A percentile compares a stretch with the other conserved stretches of the same genome.
These are phyloP conservation scores for Nomada flava DNA, from an alignment of 2,888 invertebrate species.

Conservation along the genomic window DNA sequence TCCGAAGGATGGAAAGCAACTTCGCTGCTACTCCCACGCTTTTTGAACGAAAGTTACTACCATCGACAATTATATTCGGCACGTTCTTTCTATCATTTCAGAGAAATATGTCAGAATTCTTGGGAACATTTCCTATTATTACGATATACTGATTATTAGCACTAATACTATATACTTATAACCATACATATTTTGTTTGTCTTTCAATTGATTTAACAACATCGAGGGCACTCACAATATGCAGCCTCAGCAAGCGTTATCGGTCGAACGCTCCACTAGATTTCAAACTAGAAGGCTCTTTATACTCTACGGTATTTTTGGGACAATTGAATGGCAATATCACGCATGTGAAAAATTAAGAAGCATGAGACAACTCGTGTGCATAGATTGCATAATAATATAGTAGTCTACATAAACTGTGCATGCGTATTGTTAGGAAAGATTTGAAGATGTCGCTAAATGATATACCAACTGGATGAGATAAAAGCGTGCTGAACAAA, in stretches of 20 bases:
- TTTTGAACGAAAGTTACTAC: conserved; percentile 56
- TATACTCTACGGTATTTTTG: conserved; percentile 3
- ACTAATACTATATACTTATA: neutral
- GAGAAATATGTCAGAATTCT: neutral
- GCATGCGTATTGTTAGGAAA: neutral
- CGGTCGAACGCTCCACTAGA: neutral
- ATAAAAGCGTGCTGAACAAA: neutral
- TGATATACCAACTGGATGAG: conserved; percentile 18
- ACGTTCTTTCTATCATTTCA: neutral
- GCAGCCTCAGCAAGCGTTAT: neutral
- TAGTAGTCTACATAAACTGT: neutral
- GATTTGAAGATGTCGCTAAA: conserved; percentile 18
- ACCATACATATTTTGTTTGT: neutral
- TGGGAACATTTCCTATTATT: neutral
- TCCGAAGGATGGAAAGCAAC: conserved; percentile 38
- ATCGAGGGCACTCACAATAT: neutral
- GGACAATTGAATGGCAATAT: neutral
- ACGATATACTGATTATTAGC: neutral
- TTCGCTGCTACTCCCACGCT: conserved; percentile 56
- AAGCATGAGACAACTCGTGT: neutral
- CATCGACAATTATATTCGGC: conserved; percentile 42
- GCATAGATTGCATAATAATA: neutral
- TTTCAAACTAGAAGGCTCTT: neutral
- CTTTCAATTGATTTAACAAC: conserved; percentile 3
- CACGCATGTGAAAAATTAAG: neutral